Conservation (phyloP, 1,140 invertebrate genomes). For the Heliconius congener region DNA sequence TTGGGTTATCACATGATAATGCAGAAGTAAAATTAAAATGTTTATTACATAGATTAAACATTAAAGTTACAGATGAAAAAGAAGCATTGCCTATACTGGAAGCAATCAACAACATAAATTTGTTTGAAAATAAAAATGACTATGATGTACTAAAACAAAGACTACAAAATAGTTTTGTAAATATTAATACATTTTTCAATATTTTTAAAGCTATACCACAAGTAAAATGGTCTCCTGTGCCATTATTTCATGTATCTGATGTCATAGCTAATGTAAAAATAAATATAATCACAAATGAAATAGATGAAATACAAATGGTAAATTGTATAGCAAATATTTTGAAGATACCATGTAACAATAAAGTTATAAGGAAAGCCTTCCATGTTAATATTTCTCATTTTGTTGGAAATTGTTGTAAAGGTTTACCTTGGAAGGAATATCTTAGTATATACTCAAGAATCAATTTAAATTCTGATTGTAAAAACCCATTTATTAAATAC, state of each 20-base stretch:
- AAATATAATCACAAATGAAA: constrained; percentile 19
- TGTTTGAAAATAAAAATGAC: constrained; percentile 54
- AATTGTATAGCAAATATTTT: constrained; percentile 52
- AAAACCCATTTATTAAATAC: constrained; percentile 44
- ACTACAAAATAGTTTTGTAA: constrained; percentile 40
- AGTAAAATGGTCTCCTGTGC: constrained; percentile 69
- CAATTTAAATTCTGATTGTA: constrained; percentile 11
- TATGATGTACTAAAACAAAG: constrained; percentile 47
- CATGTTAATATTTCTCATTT: constrained; percentile 58
- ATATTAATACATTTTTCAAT: constrained; percentile 43
- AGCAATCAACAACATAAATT: constrained; percentile 63
- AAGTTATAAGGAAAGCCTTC: constrained; percentile 60
- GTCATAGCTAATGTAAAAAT: constrained; percentile 44
- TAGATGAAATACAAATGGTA: constrained; percentile 27
- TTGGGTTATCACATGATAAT: constrained; percentile 70
- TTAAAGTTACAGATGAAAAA: constrained; percentile 39
- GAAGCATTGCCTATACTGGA: constrained; percentile 57
- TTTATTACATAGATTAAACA: constrained; percentile 55
- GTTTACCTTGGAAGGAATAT: constrained; percentile 51
- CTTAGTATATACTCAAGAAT: constrained; percentile 42
- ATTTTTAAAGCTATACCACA: constrained; percentile 53
- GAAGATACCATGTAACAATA: constrained; percentile 64
- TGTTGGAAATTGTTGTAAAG: constrained; percentile 50
- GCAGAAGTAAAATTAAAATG: constrained; percentile 61
- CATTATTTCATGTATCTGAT: constrained; percentile 57